phyloP scores from a whole-genome alignment of 2,113 vertebrate species.

The Saccopteryx bilineata region DNA sequence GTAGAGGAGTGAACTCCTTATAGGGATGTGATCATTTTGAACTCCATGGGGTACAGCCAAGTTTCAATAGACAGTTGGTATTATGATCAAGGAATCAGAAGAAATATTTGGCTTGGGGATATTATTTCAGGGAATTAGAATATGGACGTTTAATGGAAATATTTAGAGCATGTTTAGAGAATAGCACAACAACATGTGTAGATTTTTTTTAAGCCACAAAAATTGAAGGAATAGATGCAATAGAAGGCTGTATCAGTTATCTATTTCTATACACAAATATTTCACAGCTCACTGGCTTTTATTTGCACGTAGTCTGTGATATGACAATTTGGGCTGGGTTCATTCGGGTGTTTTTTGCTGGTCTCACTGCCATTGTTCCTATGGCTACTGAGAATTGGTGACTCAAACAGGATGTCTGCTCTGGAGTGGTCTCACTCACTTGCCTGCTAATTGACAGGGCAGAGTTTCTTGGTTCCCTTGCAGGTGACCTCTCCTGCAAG shows the following conservation, averaged over 20 bases:
- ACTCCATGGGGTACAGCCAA: not conserved
- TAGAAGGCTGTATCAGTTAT: not conserved
- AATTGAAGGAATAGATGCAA: not conserved
- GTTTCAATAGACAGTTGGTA: not conserved
- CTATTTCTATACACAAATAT: not conserved
- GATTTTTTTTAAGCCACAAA: not conserved
- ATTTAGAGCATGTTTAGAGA: not conserved
- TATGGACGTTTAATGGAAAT: not conserved
- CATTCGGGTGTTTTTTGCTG: not conserved
- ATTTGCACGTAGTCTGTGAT: not conserved
- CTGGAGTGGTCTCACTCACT: not conserved
- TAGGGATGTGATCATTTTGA: not conserved
- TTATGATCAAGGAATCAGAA: conserved; percentile 3
- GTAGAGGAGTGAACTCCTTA: not conserved
- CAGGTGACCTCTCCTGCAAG: not conserved
- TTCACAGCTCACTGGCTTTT: not conserved
- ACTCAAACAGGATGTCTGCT: not conserved
- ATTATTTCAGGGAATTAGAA: not conserved
- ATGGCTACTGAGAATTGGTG: not conserved
- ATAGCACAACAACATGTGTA: not conserved
- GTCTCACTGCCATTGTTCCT: not conserved
- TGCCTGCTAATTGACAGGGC: not conserved
- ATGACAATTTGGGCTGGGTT: not conserved
- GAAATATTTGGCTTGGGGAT: not conserved
- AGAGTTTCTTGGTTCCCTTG: not conserved